Percentiles rank a stretch among this genome's conserved stretches.
These are phyloP conservation scores for Sialia sialis DNA, from an alignment of 2,113 vertebrate species.

Conservation along the genomic window DNA sequence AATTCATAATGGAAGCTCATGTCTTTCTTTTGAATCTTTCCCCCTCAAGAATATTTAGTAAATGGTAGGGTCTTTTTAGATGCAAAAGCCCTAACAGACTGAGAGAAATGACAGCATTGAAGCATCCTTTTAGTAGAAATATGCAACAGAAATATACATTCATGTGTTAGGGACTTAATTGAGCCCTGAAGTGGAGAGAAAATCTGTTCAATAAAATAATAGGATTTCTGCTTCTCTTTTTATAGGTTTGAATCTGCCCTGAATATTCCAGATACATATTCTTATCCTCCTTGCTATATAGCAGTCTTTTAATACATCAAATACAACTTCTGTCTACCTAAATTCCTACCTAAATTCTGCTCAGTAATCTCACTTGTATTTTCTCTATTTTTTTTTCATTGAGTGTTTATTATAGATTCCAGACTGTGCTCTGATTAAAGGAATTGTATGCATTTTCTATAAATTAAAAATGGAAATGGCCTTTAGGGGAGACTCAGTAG, in stretches of 20 bases:
- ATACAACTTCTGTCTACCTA: background rate
- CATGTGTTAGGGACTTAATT: background rate
- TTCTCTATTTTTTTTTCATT: background rate
- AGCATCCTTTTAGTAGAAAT: background rate
- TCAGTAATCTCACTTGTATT: background rate
- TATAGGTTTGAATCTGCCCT: background rate
- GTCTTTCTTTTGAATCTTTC: background rate
- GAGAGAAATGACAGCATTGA: background rate
- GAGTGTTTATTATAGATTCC: conserved; percentile 50
- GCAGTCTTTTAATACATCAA: background rate
- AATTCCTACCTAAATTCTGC: background rate
- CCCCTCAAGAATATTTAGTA: background rate
- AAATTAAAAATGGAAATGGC: conserved; percentile 96
- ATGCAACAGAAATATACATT: background rate
- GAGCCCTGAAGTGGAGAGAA: background rate
- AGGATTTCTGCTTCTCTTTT: background rate
- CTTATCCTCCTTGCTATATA: background rate
- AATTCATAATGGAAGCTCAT: background rate
- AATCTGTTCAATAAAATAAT: background rate
- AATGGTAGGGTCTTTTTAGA: conserved; percentile 14
- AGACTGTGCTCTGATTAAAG: conserved; percentile 58
- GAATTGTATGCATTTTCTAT: conserved; percentile 78
- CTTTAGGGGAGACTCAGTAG: conserved; percentile 85
- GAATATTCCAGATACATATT: background rate
- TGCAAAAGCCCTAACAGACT: background rate